Base-by-base conservation (phyloP, 2,113 vertebrate species). In the Melanostigma gelatinosum region DNA sequence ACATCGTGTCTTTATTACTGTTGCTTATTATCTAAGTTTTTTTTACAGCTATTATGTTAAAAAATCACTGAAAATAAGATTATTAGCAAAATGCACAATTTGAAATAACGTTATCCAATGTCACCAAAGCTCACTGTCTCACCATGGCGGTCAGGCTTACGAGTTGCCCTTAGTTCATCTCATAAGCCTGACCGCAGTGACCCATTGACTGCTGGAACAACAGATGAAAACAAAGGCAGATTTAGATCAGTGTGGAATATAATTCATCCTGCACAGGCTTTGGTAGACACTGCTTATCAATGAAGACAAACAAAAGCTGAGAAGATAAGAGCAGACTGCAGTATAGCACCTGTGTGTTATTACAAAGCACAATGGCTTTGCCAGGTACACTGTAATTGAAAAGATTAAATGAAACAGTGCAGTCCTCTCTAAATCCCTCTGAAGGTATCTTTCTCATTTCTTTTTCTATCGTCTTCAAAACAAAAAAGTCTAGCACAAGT, bases 201-300 rank as follows among this genome's bases (percentile, higher is more conserved):
- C 61, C 32, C 10, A 27, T 77, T 38, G 72, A 34, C 54, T 40
- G 10, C 36, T 77, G 22, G 1, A 6, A 40, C 8, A 50, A 69
- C 10, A 69, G 32, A 74, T 60, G 27, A 52, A 68, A 80, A 78
- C 50, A 80, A 82, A 77, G 1, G 52, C 54, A 72, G 38, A 66
- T 76, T 65, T 48, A 73, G 52, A 69, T 77, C 32, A 24, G 62
- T 46, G 16, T 66, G 71, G 50, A 82, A 42, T 76, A 50, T 1
- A 20, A 52, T 66, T 63, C 18, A 29, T 50, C 22, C 10, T 20
- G 16, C 52, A 57, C 8, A 52, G n/a, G 72, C 60, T 50, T 58
- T 24, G 63, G 24, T 66, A 29, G 54, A 71, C 27, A 48, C 8
- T 55, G 61, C 66, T 79, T 75, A 73, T 82, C 80, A 75, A 38